Percentiles rank a stretch among this genome's conserved stretches.
Conservation (phyloP, 1,140 invertebrate genomes). For the Goniozus legneri region DNA sequence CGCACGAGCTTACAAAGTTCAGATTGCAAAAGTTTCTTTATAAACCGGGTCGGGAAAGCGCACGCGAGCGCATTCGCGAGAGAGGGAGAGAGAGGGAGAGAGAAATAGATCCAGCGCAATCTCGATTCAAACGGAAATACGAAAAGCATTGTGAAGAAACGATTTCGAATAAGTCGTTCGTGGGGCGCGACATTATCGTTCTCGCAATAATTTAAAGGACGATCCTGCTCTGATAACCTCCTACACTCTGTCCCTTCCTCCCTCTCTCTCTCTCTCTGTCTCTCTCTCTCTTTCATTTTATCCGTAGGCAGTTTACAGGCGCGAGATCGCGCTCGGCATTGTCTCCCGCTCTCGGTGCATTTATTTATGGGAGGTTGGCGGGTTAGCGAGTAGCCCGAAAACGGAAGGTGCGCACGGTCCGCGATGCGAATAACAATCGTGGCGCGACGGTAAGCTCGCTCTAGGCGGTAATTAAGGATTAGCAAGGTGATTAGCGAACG, state of each 20-base stretch:
- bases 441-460: background rate
- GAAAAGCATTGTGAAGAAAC: too few relatives aligned
- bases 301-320: constrained; percentile 16
- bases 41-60: too few relatives aligned
- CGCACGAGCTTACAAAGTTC: too few relatives aligned
- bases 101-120: too few relatives aligned
- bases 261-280: too few relatives aligned
- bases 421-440: constrained; percentile 24
- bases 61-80: background rate
- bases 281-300: too few relatives aligned
- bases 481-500: constrained; percentile 28
- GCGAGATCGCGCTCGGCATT: constrained; percentile 19
- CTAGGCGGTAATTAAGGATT: constrained; percentile 29
- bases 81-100: background rate
- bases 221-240: too few relatives aligned
- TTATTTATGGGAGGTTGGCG: constrained; percentile 26
- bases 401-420: constrained; percentile 19
- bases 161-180: constrained; percentile 19
- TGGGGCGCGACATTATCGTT: constrained; percentile 19
- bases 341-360: constrained; percentile 9
- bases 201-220: constrained; percentile 26
- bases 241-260: too few relatives aligned
- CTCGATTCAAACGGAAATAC: too few relatives aligned
- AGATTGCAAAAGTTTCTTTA: too few relatives aligned
- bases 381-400: constrained; percentile 22